A percentile compares a stretch with the other conserved stretches of the same genome.
These are phyloP conservation scores for Oscarella lobularis DNA, from an alignment of 37 sponge, comb jelly and placozoan genomes.

Conservation along the genomic window DNA sequence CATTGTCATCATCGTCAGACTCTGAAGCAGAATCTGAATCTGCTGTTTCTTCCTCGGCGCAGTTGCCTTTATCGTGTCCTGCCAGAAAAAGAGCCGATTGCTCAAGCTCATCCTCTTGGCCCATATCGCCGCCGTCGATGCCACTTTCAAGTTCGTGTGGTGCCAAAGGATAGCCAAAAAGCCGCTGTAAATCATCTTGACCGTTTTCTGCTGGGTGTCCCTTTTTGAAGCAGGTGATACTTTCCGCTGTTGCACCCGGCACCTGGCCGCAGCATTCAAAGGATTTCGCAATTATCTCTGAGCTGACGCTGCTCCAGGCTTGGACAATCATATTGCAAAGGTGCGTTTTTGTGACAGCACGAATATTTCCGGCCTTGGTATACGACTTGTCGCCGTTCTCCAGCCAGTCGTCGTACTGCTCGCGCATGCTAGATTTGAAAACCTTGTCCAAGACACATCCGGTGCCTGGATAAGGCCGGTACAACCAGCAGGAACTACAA, in stretches of 20 bases:
- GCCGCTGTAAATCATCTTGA: neutral
- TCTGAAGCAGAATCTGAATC: neutral
- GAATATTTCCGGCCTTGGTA: neutral
- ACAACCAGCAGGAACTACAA: slow-evolving; percentile 29
- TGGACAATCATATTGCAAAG: slow-evolving; percentile 11
- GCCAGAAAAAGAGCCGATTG: neutral
- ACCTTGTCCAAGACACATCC: slow-evolving; percentile 31
- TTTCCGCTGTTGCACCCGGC: slow-evolving; percentile 7
- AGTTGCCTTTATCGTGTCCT: neutral
- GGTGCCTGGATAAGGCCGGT: slow-evolving; percentile 28
- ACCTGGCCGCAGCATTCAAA: slow-evolving; percentile 21
- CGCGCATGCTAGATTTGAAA: slow-evolving; percentile 20
- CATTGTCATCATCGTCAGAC: neutral
- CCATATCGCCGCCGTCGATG: neutral
- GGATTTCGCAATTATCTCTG: slow-evolving; percentile 14
- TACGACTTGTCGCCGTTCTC: slow-evolving; percentile 16
- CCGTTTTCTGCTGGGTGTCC: slow-evolving; percentile 20
- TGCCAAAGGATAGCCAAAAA: neutral
- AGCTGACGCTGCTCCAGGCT: neutral
- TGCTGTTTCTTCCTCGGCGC: neutral
- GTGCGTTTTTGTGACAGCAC: neutral
- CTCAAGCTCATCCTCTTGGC: neutral
- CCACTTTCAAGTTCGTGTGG: neutral
- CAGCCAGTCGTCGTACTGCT: slow-evolving; percentile 29
- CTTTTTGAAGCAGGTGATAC: slow-evolving; percentile 27